Evolutionary conservation across 2,113 vertebrate genomes (phyloP).

Genomic region (Apaloderma vittatum): DNA sequence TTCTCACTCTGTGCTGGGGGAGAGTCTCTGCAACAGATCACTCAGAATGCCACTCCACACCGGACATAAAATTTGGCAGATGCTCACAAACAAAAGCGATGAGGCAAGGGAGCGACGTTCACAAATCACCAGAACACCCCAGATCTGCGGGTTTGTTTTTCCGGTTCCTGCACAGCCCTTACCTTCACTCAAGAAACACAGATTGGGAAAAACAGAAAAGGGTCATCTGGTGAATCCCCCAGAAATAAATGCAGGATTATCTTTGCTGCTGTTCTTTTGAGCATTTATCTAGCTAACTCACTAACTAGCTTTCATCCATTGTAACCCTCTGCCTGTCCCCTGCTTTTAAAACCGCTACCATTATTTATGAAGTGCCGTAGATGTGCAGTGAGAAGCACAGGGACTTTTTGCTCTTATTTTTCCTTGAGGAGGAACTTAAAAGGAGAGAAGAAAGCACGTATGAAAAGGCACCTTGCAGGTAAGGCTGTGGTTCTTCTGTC

Average conservation of each 20-base stretch:
- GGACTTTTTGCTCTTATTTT: slow-evolving; percentile 72
- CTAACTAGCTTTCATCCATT: slow-evolving; percentile 74
- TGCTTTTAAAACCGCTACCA: slow-evolving; percentile 72
- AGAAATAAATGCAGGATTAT: slow-evolving; percentile 67
- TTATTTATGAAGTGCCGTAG: slow-evolving; percentile 73
- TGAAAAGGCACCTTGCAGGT: slow-evolving; percentile 72
- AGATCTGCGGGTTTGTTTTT: neutral
- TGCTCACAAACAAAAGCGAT: neutral
- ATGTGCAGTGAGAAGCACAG: slow-evolving; percentile 62
- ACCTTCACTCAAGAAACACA: slow-evolving; percentile 25
- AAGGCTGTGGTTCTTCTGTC: slow-evolving; percentile 58
- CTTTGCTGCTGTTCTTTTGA: slow-evolving; percentile 63
- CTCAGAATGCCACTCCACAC: neutral
- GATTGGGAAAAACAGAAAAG: neutral
- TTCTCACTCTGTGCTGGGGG: neutral
- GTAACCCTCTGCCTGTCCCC: slow-evolving; percentile 70
- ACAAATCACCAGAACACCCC: neutral
- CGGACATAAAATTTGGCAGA: neutral
- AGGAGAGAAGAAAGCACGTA: slow-evolving; percentile 52
- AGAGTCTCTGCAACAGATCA: neutral
- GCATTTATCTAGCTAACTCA: slow-evolving; percentile 67
- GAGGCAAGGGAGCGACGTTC: neutral
- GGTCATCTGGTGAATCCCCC: slow-evolving; percentile 41
- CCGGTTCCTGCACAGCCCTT: neutral
- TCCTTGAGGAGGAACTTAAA: slow-evolving; percentile 70